Base-by-base conservation (phyloP, 2,797 vertebrate genomes). In the Lacerta viridis region DNA sequence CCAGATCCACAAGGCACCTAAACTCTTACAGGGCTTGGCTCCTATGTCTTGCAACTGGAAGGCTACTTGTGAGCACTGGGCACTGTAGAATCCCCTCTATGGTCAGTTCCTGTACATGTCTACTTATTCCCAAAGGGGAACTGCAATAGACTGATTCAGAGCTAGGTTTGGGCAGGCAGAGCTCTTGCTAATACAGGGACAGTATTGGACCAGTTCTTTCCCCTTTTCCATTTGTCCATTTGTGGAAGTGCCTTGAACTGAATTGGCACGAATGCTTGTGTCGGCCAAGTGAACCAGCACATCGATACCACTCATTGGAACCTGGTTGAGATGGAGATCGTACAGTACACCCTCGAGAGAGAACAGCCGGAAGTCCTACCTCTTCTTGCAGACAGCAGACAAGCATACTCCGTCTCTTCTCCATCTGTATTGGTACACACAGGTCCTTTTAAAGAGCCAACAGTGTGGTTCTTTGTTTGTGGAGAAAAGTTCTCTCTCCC, bases 21-120 rank as follows among this genome's bases (percentile, higher is more conserved):
- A 78, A 66, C 27, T 7, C 36, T 71, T 46, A 25, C 27, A 78
- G 43, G 29, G 33, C 10, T 36, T 55, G 46, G 33, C 33, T 78
- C 50, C 86, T 29, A 29, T 17, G 4, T 41, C 71, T 64, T 71
- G 33, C 41, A 71, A 29, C 10, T 27, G 50, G 8, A 85, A 85
- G 29, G 68, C 41, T 66, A 85, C 50, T 74, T 64, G n/a, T 81
- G 77, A 89, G 71, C 69, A 41, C 25, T 41, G 71, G 61, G 39
- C 23, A 20, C 9, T 55, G 9, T 18, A 64, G 33, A 59, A 39
- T 33, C 33, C 33, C 61, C 41, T 55, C 18, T 27, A 33, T 3
- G 29, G 43, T 7, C 76, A 20, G 13, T 29, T 13, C 50, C 23
- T 11, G 9, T 55, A 61, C 15, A 7, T 8, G 10, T 64, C 27